These are phyloP conservation scores for Grammomys surdaster DNA, from an alignment of 2,113 vertebrate genomes.

Conservation along the genomic window DNA sequence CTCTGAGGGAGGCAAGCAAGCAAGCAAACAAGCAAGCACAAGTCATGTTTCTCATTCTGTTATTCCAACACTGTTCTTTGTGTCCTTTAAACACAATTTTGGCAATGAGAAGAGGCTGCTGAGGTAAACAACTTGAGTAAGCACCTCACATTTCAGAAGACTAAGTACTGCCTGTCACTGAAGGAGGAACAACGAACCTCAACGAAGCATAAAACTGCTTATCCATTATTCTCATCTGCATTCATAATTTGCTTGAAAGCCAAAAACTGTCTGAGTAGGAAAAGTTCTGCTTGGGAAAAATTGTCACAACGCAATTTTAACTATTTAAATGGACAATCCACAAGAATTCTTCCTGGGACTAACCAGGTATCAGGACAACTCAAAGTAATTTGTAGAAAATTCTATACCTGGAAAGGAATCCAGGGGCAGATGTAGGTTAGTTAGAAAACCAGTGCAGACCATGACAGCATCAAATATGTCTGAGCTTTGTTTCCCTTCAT, in stretches of 20 bases:
- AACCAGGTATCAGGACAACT: background rate
- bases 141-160: background rate
- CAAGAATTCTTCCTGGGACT: background rate
- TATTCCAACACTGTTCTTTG: background rate
- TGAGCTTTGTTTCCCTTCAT: constrained; percentile 84
- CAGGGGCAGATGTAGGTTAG: constrained; percentile 86
- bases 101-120: background rate
- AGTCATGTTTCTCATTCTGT: background rate
- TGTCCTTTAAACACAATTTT: background rate
- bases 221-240: background rate
- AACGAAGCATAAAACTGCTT: background rate
- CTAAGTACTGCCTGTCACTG: background rate
- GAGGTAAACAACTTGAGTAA: background rate
- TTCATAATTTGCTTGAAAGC: constrained; percentile 5
- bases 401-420: constrained; percentile 90
- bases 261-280: background rate
- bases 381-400: constrained; percentile 21
- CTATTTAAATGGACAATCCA: background rate
- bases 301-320: background rate
- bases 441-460: constrained; percentile 92
- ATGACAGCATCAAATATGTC: constrained; percentile 91
- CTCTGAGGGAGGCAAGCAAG: background rate
- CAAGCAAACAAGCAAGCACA: background rate
- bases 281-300: background rate
- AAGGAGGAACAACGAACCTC: background rate